Base-by-base conservation (phyloP, 2,888 invertebrate genomes). In the Himalopsyche tibetana region DNA sequence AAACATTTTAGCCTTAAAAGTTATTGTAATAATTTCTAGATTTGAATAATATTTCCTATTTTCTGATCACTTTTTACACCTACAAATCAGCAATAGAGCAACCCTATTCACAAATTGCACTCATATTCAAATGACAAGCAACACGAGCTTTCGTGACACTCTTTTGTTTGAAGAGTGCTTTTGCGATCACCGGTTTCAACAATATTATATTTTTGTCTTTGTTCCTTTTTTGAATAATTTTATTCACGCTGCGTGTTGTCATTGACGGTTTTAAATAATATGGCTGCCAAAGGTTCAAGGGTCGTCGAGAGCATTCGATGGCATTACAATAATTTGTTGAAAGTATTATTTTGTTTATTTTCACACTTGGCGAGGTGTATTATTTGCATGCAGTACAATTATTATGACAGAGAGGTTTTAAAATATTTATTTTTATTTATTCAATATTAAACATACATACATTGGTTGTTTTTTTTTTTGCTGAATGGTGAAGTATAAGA, bases 121-220 rank as follows among this genome's bases (percentile, higher is more conserved):
- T 63, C 63, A 63, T 87, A 87, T 85, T 85, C 87, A 85, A 87
- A 87, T 87, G 85, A 85, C 85, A 85, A 38, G 82, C 85, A 82
- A 87, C 84, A 85, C 82, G 85, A 87, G 69, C 63, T 38, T 51
- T 82, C 79, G 12, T 40, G 28, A 82, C 80, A 80, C 42, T 80
- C 40, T 80, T 42, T 80, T 38, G 80, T 80, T 80, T 80, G 80
- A 36, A 84, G 51, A 45, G 84, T 17, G 36, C 84, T 74, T 69
- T 84, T 56, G 83, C 40, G 36, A 36, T 83, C 83, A 63, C 19
- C 28, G 19, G 63, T 63, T 63, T 19, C 28, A 63, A 63, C 63
- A 9, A 63, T 63, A 63, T 63, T 63, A 63, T 63, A 63, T 63
- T 63, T 63, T 63, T 56, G 56, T 36, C 81, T 82, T 85, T 82